phyloP scores from a whole-genome alignment of 2,797 vertebrate genomes.

The Psittacula echo region DNA sequence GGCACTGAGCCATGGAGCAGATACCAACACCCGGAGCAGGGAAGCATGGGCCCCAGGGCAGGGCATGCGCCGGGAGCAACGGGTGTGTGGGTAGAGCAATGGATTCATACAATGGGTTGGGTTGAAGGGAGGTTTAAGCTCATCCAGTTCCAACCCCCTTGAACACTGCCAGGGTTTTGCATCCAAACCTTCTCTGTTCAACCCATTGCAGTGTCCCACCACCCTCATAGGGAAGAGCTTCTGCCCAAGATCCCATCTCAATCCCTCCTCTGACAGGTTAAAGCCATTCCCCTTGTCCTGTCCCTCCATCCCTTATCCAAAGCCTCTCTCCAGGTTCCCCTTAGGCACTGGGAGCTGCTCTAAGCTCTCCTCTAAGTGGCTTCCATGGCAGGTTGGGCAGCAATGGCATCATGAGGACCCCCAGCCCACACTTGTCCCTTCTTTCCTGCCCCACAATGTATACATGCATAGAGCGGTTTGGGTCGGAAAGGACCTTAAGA shows the following conservation, averaged over 20 bases:
- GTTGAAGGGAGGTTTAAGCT: not conserved
- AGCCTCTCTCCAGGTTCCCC: not conserved
- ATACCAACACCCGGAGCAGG: not conserved
- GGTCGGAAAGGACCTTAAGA: not conserved
- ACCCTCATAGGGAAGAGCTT: not conserved
- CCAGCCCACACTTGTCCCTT: fast-evolving
- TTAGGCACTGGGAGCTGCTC: not conserved
- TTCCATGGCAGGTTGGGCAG: no score
- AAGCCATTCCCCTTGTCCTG: not conserved
- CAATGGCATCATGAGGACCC: not conserved
- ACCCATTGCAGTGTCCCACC: not conserved
- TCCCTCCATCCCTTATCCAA: not conserved
- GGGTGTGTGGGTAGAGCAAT: fast-evolving
- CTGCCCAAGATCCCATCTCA: not conserved
- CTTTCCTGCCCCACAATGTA: not conserved
- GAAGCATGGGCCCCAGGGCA: not conserved
- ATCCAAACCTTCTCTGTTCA: not conserved
- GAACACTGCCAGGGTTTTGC: not conserved
- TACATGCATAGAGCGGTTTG: not conserved
- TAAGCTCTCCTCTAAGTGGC: not conserved
- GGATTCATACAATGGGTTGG: not conserved
- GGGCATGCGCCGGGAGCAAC: not conserved
- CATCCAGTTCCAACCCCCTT: not conserved
- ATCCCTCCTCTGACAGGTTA: not conserved
- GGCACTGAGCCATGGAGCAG: fast-evolving